A percentile compares a stretch with the other conserved stretches of the same genome.
Evolutionary conservation across 1,140 invertebrate species (phyloP).

Genomic region (Spodoptera litura): DNA sequence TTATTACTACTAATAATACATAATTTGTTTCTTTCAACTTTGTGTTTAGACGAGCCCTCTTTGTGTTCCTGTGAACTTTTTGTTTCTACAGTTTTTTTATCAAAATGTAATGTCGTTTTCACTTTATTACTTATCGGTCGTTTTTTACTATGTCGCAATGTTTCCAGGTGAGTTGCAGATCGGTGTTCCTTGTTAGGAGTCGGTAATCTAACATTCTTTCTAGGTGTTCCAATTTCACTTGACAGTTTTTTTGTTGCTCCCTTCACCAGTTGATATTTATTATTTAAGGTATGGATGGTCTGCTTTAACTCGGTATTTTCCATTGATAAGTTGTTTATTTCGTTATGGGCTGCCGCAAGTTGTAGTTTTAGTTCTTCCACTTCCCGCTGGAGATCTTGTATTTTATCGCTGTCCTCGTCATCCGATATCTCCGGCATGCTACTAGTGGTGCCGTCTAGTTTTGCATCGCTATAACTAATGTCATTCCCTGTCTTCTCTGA

Average conservation of each 20-base stretch:
- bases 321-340: not conserved
- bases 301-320: not conserved
- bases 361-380: not conserved
- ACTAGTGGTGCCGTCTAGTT: constrained; percentile 7
- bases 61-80: no score
- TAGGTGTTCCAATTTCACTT: not conserved
- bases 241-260: not conserved
- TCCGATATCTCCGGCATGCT: not conserved
- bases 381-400: not conserved
- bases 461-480: not conserved
- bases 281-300: not conserved
- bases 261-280: not conserved
- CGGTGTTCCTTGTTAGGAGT: no score
- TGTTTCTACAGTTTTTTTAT: no score
- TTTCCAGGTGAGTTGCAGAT: no score
- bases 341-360: not conserved
- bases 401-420: not conserved
- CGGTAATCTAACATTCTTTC: no score
- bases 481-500: not conserved
- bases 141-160: no score
- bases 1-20: no score
- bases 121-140: no score
- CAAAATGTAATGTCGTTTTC: no score
- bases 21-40: no score
- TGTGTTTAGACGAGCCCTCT: no score